Percentiles rank a stretch among this genome's conserved stretches.
phyloP scores from a whole-genome alignment of 2,113 vertebrate species.

The Gopherus flavomarginatus region DNA sequence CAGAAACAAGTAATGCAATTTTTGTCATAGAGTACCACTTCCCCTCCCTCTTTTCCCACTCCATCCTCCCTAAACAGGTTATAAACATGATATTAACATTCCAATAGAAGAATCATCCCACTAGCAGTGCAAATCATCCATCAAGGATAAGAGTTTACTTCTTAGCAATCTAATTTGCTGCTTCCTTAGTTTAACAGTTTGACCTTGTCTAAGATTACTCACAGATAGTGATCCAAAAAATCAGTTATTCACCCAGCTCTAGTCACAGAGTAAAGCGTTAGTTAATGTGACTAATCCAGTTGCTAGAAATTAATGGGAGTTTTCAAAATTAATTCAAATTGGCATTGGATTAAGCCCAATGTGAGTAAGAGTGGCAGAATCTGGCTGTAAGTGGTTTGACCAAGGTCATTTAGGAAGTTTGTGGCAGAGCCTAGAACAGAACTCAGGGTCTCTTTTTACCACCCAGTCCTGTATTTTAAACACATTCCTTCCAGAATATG shows the following conservation, averaged over 20 bases:
- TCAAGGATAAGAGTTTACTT: not conserved
- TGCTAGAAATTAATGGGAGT: conserved; percentile 7
- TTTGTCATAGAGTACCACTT: not conserved
- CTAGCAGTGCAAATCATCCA: not conserved
- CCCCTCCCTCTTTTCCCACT: not conserved
- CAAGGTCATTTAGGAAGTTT: conserved; percentile 29
- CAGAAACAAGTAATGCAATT: not conserved
- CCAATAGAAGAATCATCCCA: not conserved
- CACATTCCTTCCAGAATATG: not conserved
- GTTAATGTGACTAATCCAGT: conserved; percentile 6
- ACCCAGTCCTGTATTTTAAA: not conserved
- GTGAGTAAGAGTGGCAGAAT: conserved; percentile 27
- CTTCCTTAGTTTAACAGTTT: not conserved
- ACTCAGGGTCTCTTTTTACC: not conserved
- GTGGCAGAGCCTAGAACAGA: not conserved
- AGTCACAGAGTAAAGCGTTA: not conserved
- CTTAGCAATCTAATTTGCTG: not conserved
- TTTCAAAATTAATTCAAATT: not conserved
- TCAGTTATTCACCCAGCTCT: not conserved
- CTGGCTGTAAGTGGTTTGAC: conserved; percentile 10
- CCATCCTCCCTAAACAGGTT: not conserved
- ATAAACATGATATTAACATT: not conserved
- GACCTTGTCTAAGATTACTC: not conserved
- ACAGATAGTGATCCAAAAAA: not conserved
- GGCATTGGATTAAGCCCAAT: not conserved